phyloP scores from a whole-genome alignment of 2,797 vertebrate species.

The Brachyrhaphis roseni region DNA sequence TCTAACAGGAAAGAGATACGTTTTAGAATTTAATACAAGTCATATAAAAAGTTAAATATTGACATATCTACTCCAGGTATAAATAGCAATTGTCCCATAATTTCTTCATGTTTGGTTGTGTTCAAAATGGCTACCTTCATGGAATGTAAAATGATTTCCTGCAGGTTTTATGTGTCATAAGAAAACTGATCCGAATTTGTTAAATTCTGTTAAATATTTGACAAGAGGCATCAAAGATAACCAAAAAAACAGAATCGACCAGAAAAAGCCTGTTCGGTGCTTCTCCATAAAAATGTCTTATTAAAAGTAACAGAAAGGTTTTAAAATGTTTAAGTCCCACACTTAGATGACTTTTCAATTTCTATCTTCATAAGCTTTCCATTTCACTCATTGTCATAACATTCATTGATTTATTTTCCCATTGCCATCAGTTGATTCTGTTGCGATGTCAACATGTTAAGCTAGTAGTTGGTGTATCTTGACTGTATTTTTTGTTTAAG shows the following conservation, averaged over 20 bases:
- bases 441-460: background rate
- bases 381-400: background rate
- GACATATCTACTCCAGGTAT: background rate
- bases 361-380: background rate
- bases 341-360: background rate
- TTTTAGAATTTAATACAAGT: background rate
- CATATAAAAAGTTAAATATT: background rate
- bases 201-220: background rate
- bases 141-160: background rate
- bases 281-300: background rate
- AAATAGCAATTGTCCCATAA: background rate
- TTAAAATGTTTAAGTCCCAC: background rate
- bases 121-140: background rate
- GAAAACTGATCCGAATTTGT: background rate
- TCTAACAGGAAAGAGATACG: background rate
- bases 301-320: background rate
- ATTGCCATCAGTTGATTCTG: background rate
- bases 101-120: background rate
- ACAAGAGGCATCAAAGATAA: background rate
- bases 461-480: background rate
- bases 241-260: background rate
- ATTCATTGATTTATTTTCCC: background rate
- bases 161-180: background rate
- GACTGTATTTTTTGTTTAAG: background rate
- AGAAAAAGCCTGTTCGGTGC: background rate